Evolutionary conservation across 2,888 invertebrate genomes (phyloP).

Genomic region (Mythimna vitellina): DNA sequence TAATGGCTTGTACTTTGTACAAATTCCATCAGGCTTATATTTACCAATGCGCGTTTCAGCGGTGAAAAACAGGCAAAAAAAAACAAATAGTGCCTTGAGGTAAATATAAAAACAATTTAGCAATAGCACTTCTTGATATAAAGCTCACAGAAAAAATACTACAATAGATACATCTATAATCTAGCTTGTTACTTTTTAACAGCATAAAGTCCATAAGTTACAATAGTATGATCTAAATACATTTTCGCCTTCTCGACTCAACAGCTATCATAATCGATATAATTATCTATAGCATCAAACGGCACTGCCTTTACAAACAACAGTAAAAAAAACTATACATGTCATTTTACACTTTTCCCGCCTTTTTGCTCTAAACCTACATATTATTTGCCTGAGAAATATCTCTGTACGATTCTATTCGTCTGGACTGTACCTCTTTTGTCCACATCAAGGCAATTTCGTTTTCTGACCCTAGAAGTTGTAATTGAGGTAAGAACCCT

Average conservation of each 20-base stretch:
- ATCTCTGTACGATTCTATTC: constrained; percentile 45
- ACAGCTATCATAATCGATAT: constrained; percentile 37
- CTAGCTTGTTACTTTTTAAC: background rate
- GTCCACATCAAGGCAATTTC: constrained; percentile 11
- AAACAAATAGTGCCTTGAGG: background rate
- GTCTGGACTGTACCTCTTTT: constrained; percentile 28
- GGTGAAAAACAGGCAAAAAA: background rate
- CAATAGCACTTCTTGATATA: background rate
- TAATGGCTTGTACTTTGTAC: background rate
- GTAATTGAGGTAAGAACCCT: background rate
- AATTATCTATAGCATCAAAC: constrained; percentile 41
- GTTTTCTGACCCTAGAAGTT: constrained; percentile 7
- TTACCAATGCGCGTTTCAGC: background rate
- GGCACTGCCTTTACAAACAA: constrained; percentile 45
- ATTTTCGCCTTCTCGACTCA: constrained; percentile 38
- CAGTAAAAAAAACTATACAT: constrained; percentile 39
- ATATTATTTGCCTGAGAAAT: constrained; percentile 37
- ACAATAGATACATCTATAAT: background rate
- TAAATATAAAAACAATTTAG: constrained; percentile 1
- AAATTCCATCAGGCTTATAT: background rate
- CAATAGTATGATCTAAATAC: constrained; percentile 15
- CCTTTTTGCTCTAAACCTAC: constrained; percentile 34
- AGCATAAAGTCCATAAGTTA: background rate
- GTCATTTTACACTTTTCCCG: constrained; percentile 36
- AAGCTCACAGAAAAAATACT: constrained; percentile 7